These are phyloP conservation scores for Aphelinus certus DNA, from an alignment of 1,140 invertebrate species.

Conservation along the genomic window DNA sequence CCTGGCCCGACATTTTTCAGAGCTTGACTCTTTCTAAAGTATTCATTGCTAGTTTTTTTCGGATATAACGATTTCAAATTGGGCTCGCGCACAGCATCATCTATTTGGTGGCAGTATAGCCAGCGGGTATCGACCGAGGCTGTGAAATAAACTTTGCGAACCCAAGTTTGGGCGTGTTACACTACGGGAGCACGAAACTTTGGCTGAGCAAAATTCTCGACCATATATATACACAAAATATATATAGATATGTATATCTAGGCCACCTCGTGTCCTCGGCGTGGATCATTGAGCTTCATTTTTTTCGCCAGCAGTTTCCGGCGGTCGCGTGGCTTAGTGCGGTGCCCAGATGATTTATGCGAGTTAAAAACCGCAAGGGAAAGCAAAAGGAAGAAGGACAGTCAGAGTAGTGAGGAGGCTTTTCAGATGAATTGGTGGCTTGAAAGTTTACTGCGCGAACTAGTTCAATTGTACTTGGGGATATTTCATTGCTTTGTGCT, in stretches of 20 bases:
- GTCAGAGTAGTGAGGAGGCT: neutral
- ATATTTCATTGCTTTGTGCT: neutral
- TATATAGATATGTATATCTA: too few relatives aligned
- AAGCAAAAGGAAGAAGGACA: neutral
- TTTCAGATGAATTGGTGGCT: too few relatives aligned
- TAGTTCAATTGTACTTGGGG: neutral
- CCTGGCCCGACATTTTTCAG: neutral
- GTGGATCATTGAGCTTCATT: conserved; percentile 1
- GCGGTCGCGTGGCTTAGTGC: neutral
- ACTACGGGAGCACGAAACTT: too few relatives aligned
- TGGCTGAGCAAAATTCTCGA: too few relatives aligned
- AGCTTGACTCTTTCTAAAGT: neutral
- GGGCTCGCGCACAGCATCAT: neutral
- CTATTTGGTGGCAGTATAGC: neutral
- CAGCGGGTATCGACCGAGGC: too few relatives aligned
- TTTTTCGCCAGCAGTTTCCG: neutral
- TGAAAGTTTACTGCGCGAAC: neutral
- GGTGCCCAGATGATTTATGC: conserved; percentile 7
- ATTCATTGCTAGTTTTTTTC: neutral
- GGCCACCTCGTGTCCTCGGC: neutral
- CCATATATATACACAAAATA: too few relatives aligned
- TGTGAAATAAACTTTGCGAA: too few relatives aligned
- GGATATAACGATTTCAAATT: neutral
- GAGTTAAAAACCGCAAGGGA: neutral
- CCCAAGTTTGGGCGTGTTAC: too few relatives aligned